These are phyloP conservation scores for Linepithema humile DNA, from an alignment of 1,140 invertebrate genomes.

Conservation along the genomic window DNA sequence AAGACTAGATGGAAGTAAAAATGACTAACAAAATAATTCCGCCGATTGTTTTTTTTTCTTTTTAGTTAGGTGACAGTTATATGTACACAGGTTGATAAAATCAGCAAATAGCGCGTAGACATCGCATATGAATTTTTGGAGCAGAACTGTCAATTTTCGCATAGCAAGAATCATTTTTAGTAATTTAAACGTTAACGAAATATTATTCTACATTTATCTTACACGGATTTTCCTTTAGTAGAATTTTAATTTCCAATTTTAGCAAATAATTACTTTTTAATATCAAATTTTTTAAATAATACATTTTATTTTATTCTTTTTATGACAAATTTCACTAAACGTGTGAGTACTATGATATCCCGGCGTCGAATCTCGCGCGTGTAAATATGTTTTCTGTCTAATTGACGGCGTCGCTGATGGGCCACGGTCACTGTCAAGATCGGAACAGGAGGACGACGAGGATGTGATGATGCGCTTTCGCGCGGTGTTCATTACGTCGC, in stretches of 20 bases:
- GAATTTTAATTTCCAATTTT: neutral
- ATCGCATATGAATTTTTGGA: neutral
- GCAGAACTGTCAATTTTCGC: neutral
- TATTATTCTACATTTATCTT: neutral
- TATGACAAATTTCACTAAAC: too few relatives aligned
- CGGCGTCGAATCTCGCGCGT: neutral
- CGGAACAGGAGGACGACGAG: conserved; percentile 57
- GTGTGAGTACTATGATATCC: neutral
- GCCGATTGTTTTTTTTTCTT: neutral
- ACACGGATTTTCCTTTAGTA: neutral
- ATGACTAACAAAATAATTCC: conserved; percentile 13
- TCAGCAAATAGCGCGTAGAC: neutral
- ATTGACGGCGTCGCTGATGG: conserved; percentile 72
- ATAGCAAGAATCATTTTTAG: neutral
- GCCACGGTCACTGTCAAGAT: conserved; percentile 79
- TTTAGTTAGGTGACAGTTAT: neutral
- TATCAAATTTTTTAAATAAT: neutral
- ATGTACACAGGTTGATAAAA: neutral
- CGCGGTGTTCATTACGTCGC: conserved; percentile 48
- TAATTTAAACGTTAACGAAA: too few relatives aligned
- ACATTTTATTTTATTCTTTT: too few relatives aligned
- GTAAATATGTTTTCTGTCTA: conserved; percentile 44
- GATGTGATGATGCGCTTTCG: conserved; percentile 65
- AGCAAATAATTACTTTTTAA: neutral
- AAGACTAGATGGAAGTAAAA: neutral